phyloP scores from a whole-genome alignment of 2,113 vertebrate genomes.

The Centropus unirufus region DNA sequence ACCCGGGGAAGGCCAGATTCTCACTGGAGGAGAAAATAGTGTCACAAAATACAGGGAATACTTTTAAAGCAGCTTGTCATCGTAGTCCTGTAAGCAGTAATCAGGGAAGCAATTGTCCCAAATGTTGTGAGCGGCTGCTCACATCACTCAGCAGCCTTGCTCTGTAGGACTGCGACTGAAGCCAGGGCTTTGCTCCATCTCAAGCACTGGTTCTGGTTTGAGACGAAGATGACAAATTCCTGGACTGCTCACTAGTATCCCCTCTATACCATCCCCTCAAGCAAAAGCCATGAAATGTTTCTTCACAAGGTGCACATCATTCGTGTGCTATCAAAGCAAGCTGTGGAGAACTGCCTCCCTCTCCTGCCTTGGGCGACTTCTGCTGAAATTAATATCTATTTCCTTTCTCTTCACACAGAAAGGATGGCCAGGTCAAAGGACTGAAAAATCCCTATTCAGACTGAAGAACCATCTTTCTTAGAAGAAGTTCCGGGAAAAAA shows the following conservation, averaged over 20 bases:
- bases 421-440: background rate
- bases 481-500: background rate
- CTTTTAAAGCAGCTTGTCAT: background rate
- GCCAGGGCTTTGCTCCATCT: background rate
- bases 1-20: background rate
- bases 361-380: background rate
- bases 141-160: background rate
- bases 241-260: background rate
- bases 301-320: background rate
- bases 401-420: background rate
- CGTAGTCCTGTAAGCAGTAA: background rate
- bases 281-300: background rate
- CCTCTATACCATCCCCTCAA: background rate
- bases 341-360: background rate
- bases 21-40: background rate
- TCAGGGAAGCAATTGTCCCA: background rate
- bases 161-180: fast-evolving
- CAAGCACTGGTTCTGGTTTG: background rate
- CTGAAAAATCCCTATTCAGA: background rate
- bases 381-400: background rate
- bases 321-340: background rate
- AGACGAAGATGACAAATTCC: background rate
- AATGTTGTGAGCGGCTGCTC: background rate
- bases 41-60: background rate
- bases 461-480: background rate